Conservation (phyloP, 2,113 vertebrate genomes). For the Burhinus oedicnemus region DNA sequence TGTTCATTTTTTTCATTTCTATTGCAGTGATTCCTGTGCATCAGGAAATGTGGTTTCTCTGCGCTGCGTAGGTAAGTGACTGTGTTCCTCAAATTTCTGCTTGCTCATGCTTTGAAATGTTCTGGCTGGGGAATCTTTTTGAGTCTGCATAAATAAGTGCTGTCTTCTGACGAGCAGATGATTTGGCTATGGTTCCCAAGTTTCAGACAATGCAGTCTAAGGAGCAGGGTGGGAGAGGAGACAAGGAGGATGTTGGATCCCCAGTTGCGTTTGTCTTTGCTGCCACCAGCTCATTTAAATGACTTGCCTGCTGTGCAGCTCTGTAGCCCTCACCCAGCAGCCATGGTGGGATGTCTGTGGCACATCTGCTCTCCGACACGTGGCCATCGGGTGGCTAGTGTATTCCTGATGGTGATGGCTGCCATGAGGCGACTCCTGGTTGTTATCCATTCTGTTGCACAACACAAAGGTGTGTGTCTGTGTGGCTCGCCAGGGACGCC, state of each 20-base stretch:
- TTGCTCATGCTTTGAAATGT: neutral
- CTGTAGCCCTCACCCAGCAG: neutral
- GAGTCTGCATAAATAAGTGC: neutral
- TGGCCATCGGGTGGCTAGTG: rapidly evolving
- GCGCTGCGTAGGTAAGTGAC: constrained; percentile 73
- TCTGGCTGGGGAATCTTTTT: neutral
- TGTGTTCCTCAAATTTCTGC: neutral
- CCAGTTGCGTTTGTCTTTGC: neutral
- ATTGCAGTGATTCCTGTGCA: constrained; percentile 63
- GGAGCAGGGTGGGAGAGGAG: neutral
- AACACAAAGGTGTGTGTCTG: neutral
- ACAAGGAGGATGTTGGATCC: neutral
- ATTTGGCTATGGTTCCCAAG: neutral
- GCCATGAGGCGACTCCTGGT: neutral
- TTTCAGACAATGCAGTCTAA: neutral
- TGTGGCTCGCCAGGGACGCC: rapidly evolving
- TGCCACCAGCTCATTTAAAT: neutral
- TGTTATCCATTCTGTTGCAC: neutral
- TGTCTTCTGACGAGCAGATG: neutral
- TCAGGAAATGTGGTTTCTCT: constrained; percentile 70
- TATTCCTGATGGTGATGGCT: neutral
- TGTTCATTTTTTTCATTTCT: neutral
- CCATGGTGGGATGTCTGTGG: neutral
- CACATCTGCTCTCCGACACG: rapidly evolving
- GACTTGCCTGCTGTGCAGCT: neutral